A percentile compares a stretch with the other conserved stretches of the same genome.
phyloP scores from a whole-genome alignment of 2,113 vertebrate genomes.

The Leucopsar rothschildi region DNA sequence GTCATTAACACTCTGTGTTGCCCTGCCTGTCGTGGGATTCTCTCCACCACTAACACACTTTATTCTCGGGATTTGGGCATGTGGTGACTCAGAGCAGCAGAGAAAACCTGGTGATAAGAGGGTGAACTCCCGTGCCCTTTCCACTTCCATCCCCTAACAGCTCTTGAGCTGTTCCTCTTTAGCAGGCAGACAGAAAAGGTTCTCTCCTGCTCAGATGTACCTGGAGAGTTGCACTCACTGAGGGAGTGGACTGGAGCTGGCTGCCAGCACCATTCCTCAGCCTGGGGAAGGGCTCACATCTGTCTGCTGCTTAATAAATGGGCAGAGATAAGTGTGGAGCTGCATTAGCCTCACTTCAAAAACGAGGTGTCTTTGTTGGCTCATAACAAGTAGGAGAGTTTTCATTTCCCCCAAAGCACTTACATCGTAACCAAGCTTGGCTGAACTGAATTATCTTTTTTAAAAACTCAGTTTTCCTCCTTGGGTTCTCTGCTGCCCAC shows the following conservation, averaged over 20 bases:
- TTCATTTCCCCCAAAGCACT: neutral
- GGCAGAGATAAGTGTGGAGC: slow-evolving; percentile 37
- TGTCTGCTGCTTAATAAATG: slow-evolving; percentile 50
- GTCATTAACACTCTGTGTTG: neutral
- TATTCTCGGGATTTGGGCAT: slow-evolving; percentile 16
- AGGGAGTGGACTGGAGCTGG: neutral
- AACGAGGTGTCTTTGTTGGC: slow-evolving; percentile 16
- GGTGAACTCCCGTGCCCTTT: slow-evolving; percentile 36
- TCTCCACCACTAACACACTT: slow-evolving; percentile 17
- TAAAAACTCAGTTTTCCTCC: neutral
- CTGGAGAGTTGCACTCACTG: neutral
- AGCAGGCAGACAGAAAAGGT: slow-evolving; percentile 8
- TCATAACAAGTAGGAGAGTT: neutral
- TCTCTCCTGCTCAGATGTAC: neutral
- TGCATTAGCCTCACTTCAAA: slow-evolving; percentile 5
- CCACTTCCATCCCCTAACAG: slow-evolving; percentile 35
- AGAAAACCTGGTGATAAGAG: slow-evolving; percentile 32
- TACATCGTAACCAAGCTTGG: neutral
- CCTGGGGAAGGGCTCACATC: slow-evolving; percentile 4
- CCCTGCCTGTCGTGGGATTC: neutral
- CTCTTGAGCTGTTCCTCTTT: slow-evolving; percentile 36
- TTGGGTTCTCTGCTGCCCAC: neutral
- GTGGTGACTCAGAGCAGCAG: slow-evolving; percentile 16
- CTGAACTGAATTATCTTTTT: neutral
- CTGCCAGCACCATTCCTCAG: slow-evolving; percentile 40